Evolutionary conservation across 2,797 vertebrate species (phyloP).

Genomic region (Melanotaenia trifasciata): DNA sequence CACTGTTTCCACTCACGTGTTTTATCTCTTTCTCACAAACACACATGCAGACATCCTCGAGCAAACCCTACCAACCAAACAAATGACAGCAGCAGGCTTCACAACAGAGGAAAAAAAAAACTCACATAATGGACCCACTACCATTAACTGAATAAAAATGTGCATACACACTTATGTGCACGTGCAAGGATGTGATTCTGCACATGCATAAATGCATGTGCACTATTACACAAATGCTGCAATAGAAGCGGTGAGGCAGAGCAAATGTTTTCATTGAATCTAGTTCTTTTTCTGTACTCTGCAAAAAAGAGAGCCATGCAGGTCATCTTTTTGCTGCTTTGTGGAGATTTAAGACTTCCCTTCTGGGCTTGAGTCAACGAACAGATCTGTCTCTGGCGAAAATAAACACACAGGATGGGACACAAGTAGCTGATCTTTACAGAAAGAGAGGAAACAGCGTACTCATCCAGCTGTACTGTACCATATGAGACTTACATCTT

Average conservation of each 20-base stretch:
- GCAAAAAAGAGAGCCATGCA: slow-evolving; percentile 28
- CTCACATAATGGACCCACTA: slow-evolving; percentile 45
- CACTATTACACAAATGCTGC: slow-evolving; percentile 52
- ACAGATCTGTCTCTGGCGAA: slow-evolving; percentile 65
- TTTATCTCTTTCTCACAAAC: slow-evolving; percentile 5
- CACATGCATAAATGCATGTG: slow-evolving; percentile 58
- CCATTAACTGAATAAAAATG: slow-evolving; percentile 60
- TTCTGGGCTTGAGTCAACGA: slow-evolving; percentile 68
- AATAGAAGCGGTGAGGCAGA: slow-evolving; percentile 66
- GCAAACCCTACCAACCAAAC: slow-evolving; percentile 7
- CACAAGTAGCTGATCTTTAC: slow-evolving; percentile 37
- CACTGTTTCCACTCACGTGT: not conserved
- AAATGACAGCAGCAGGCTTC: slow-evolving; percentile 25
- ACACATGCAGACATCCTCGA: slow-evolving; percentile 8
- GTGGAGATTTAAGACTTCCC: slow-evolving; percentile 76
- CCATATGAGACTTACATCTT: slow-evolving; percentile 54
- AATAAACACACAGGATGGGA: slow-evolving; percentile 47
- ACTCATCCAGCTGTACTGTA: slow-evolving; percentile 44
- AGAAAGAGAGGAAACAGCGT: slow-evolving; percentile 38
- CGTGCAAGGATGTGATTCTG: not conserved
- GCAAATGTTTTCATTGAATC: slow-evolving; percentile 69
- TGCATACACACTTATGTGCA: not conserved
- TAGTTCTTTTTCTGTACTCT: slow-evolving; percentile 44
- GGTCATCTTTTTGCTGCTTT: slow-evolving; percentile 58
- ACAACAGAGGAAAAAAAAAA: slow-evolving; percentile 18